Evolutionary conservation across 1,140 invertebrate species (phyloP), one percentile per base, ranked within the genome.

Genomic region (Ips typographus): DNA sequence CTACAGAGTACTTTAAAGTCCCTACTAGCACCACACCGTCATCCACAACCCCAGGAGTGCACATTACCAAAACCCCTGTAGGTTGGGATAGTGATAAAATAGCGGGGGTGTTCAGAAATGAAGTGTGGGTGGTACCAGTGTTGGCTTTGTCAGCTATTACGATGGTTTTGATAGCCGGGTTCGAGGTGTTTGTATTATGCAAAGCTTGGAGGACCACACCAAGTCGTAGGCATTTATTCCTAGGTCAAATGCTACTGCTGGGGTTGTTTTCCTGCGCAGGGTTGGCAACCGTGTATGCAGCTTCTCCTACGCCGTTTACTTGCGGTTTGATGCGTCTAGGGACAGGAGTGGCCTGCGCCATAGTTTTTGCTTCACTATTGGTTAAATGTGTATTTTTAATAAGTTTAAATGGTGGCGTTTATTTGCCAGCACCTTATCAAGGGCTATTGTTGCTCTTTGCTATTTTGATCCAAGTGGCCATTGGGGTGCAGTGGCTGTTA

Each of bases 381-480:
- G 95, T 98, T 68, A 98, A 98, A 82, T 93, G 94, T 77, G 93
- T 97, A 55, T 96, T 97, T 78, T 85, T 97, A 49, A 88, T 97
- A 69, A 95, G 93, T 73, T 86, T 96, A 44, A 94, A 96, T 78
- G 90, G 91, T 40, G 94, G 94, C 6, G 93, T 96, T 39, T 96
- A 97, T 78, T 83, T 97, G n/a, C 94, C 94, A 41, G 94, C 94
- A 1, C 90, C 93, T 2, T 97, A 97, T 82, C 90, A 94, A 86
- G 93, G 91, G 58, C 82, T 95, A 4, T 86, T 97, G 7, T 84
- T 98, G 73, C 90, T 96, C 75, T 97, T 98, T 78, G 92, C 94
- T 2, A 89, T 93, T 38, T 85, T 93, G 76, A 93, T 94, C 71
- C 92, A 98, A 84, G 88, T 96, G 68, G 93, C 91, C 47, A 95